Conservation (phyloP, 2,113 vertebrate species). For the Lasiurus borealis region DNA sequence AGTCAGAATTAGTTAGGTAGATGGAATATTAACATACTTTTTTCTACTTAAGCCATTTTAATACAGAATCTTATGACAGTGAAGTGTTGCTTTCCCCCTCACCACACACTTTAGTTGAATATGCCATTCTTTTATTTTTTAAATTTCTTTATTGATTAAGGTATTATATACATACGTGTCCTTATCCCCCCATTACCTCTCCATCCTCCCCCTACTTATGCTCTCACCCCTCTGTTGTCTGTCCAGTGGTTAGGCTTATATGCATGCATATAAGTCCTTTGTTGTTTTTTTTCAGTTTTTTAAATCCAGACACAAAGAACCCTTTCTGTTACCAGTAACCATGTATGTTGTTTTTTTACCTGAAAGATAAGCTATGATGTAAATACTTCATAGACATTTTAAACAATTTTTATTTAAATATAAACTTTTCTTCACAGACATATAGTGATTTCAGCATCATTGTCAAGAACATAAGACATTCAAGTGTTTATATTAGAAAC, state of each 20-base stretch:
- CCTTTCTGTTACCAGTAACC: not conserved
- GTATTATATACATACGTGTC: no score
- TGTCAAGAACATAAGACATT: not conserved
- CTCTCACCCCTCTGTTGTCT: no score
- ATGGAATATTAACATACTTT: not conserved
- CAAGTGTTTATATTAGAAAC: no score
- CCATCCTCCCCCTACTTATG: no score
- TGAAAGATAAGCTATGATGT: not conserved
- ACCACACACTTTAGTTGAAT: slow-evolving; percentile 24
- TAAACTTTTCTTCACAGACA: not conserved
- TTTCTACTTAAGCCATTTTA: slow-evolving; percentile 70
- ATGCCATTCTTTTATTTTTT: not conserved
- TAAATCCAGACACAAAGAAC: not conserved
- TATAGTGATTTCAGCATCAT: not conserved
- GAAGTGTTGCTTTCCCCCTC: slow-evolving; percentile 31
- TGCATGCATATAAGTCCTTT: no score
- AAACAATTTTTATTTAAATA: not conserved
- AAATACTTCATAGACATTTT: not conserved
- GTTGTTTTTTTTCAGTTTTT: not conserved
- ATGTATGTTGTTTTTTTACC: not conserved
- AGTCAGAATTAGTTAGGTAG: slow-evolving; percentile 63
- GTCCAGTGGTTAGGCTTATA: no score
- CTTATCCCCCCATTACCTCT: no score
- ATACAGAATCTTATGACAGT: slow-evolving; percentile 20
- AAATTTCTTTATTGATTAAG: no score